Percentiles rank a stretch among this genome's conserved stretches.
Evolutionary conservation across 1,140 invertebrate genomes (phyloP).

Genomic region (Laupala kohalensis): DNA sequence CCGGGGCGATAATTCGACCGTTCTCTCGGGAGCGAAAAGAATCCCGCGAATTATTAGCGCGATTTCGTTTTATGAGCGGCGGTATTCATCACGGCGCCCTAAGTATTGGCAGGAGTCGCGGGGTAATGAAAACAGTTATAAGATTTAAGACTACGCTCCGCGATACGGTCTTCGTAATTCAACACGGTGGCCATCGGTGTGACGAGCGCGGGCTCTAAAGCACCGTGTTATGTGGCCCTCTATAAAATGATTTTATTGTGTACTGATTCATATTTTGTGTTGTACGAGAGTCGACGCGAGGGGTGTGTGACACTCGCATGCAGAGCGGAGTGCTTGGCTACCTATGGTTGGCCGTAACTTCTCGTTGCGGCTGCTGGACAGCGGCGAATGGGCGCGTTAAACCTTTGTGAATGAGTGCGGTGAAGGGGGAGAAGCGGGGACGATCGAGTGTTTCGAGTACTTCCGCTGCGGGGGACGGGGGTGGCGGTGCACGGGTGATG

Average conservation of each 20-base stretch:
- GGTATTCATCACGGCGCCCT: background rate
- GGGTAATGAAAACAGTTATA: background rate
- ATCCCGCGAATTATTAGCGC: background rate
- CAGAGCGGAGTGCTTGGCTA: background rate
- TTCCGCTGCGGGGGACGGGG: too few relatives aligned
- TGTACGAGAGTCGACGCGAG: background rate
- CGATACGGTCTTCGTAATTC: background rate
- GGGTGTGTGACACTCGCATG: background rate
- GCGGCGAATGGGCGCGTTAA: background rate
- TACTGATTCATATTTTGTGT: background rate
- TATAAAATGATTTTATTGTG: background rate
- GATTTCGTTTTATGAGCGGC: background rate
- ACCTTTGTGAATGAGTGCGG: too few relatives aligned
- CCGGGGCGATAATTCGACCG: background rate
- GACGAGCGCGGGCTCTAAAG: background rate
- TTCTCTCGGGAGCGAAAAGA: background rate
- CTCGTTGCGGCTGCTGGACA: background rate
- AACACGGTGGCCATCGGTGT: background rate
- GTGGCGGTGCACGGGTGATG: too few relatives aligned
- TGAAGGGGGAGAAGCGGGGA: too few relatives aligned
- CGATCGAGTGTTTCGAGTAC: too few relatives aligned
- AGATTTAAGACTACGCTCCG: background rate
- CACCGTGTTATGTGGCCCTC: background rate
- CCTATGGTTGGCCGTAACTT: background rate
- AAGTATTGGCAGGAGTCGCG: background rate